These are phyloP conservation scores for Gymnopithys bicolor DNA, from an alignment of 2,797 vertebrate species.

Conservation along the genomic window DNA sequence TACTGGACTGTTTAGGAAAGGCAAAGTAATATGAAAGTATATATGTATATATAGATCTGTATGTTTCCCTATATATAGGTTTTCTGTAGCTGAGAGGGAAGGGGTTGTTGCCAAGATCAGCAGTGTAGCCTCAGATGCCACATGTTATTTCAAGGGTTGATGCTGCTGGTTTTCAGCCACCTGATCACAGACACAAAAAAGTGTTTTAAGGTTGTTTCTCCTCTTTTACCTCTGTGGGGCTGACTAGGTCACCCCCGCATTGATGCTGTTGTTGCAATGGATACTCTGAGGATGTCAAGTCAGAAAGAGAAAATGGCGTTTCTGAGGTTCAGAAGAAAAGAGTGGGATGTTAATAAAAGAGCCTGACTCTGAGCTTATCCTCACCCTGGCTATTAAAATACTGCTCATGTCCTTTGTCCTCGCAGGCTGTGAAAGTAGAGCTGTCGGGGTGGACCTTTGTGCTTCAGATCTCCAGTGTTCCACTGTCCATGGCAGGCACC, in stretches of 20 bases:
- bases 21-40: background rate
- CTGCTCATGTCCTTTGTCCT: background rate
- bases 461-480: background rate
- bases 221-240: background rate
- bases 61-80: background rate
- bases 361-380: background rate
- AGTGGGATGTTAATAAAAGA: background rate
- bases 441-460: accelerated
- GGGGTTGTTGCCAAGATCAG: background rate
- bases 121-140: background rate
- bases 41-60: background rate
- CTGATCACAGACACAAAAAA: background rate
- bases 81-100: background rate
- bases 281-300: background rate
- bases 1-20: background rate
- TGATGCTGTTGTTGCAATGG: background rate
- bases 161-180: background rate
- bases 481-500: accelerated
- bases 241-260: background rate
- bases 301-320: background rate
- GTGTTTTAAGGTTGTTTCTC: background rate
- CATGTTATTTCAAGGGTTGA: background rate
- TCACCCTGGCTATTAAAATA: background rate
- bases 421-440: background rate
- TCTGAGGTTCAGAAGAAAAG: background rate